A percentile compares a stretch with the other conserved stretches of the same genome.
Conservation (phyloP, 2,888 invertebrate species). For the Paralinhomoeus sp. region DNA sequence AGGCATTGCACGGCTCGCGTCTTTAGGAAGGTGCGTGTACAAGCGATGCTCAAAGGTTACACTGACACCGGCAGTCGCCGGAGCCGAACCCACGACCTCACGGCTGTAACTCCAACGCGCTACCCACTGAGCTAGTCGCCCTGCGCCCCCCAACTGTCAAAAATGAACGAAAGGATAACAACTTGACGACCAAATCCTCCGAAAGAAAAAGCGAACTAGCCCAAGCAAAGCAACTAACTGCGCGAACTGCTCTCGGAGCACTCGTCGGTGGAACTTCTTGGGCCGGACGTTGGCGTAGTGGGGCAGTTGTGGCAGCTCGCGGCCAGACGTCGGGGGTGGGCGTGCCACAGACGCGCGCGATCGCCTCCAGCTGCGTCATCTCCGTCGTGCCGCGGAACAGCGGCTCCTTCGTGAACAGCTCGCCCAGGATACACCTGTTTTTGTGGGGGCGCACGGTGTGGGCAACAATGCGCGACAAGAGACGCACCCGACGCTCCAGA, state of each 20-base stretch:
- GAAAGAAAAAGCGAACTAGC: no score
- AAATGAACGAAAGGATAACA: constrained; percentile 2
- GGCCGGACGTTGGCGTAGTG: constrained; percentile 72
- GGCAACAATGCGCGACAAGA: no score
- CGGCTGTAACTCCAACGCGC: no score
- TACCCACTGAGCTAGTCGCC: no score
- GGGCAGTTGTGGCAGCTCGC: constrained; percentile 68
- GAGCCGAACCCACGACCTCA: no score
- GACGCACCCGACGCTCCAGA: constrained; percentile 77
- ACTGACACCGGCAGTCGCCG: no score
- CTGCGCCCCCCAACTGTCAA: no score
- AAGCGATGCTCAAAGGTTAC: no score
- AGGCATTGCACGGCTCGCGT: no score
- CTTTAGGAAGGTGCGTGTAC: no score
- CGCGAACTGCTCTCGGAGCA: constrained; percentile 70
- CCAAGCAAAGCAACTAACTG: constrained; percentile 47
- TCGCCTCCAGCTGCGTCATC: constrained; percentile 73
- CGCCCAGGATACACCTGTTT: constrained; percentile 71
- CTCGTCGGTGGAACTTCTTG: constrained; percentile 63
- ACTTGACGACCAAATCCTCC: constrained; percentile 16
- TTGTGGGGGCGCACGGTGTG: no score
- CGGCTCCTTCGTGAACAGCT: constrained; percentile 80
- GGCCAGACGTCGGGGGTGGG: constrained; percentile 93
- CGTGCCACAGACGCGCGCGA: constrained; percentile 69
- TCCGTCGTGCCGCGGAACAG: constrained; percentile 85